Percentiles rank a stretch among this genome's conserved stretches.
Conservation (phyloP, 1,140 invertebrate genomes). For the Hetaerina americana region DNA sequence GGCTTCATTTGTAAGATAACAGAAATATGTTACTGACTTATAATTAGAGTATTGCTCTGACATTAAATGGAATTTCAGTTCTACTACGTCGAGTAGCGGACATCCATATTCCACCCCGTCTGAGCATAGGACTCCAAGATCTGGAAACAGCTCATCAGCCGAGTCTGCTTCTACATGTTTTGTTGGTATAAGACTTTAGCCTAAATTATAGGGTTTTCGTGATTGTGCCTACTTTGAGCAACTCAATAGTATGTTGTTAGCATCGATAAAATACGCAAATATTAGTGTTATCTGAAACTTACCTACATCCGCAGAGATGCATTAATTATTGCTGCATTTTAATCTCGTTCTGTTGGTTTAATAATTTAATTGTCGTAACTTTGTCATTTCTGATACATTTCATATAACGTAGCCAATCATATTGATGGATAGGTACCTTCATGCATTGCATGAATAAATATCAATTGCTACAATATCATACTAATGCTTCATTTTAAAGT, state of each 20-base stretch:
- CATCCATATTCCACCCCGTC: not conserved
- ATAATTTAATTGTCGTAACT: not conserved
- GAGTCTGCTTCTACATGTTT: not conserved
- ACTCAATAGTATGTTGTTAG: not conserved
- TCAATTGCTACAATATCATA: no score
- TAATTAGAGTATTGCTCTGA: not conserved
- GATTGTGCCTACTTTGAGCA: not conserved
- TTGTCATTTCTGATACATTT: no score
- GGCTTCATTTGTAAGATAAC: not conserved
- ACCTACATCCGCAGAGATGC: not conserved
- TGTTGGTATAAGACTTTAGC: not conserved
- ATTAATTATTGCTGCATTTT: not conserved
- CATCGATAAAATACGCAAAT: not conserved
- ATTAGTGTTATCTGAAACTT: not conserved
- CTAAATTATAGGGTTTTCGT: not conserved
- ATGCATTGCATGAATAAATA: no score
- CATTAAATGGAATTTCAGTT: not conserved
- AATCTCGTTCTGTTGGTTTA: not conserved
- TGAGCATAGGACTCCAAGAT: slow-evolving; percentile 1
- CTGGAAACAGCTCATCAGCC: not conserved
- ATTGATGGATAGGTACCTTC: no score
- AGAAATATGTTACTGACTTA: not conserved
- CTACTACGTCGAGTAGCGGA: not conserved
- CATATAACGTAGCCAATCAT: no score
- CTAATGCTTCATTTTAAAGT: no score